Evolutionary conservation across 1,140 invertebrate species (phyloP).

Genomic region (Apis laboriosa): DNA sequence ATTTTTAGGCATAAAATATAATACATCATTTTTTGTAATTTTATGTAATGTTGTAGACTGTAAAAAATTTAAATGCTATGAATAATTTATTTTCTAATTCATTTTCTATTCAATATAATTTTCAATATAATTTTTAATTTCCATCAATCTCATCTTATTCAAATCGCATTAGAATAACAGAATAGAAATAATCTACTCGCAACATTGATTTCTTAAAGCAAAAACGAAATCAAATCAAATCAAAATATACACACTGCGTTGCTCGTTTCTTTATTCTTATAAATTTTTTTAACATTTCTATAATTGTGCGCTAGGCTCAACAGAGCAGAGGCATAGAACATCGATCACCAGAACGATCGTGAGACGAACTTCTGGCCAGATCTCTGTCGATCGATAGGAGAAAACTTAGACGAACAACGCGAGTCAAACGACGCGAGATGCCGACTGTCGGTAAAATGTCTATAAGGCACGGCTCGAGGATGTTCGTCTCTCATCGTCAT

Average conservation of each 20-base stretch:
- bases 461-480: slow-evolving; percentile 52
- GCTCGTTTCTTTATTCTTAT: slow-evolving; percentile 2
- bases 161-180: not conserved
- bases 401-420: slow-evolving; percentile 54
- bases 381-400: slow-evolving; percentile 32
- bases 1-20: not conserved
- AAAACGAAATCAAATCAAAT: too few species aligned
- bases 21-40: not conserved
- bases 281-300: not conserved
- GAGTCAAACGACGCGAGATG: slow-evolving; percentile 16
- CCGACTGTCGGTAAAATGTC: slow-evolving; percentile 26
- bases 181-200: not conserved
- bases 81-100: not conserved
- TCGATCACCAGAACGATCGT: not conserved
- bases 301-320: not conserved
- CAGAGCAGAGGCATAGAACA: not conserved
- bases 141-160: not conserved
- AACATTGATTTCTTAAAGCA: not conserved
- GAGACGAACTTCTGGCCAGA: slow-evolving; percentile 31
- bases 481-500: slow-evolving; percentile 32
- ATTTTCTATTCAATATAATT: too few species aligned
- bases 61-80: not conserved
- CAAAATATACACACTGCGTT: not conserved
- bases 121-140: too few species aligned
- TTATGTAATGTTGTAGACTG: not conserved